Conservation (phyloP, 2,113 vertebrate species). For the Thomomys bottae region DNA sequence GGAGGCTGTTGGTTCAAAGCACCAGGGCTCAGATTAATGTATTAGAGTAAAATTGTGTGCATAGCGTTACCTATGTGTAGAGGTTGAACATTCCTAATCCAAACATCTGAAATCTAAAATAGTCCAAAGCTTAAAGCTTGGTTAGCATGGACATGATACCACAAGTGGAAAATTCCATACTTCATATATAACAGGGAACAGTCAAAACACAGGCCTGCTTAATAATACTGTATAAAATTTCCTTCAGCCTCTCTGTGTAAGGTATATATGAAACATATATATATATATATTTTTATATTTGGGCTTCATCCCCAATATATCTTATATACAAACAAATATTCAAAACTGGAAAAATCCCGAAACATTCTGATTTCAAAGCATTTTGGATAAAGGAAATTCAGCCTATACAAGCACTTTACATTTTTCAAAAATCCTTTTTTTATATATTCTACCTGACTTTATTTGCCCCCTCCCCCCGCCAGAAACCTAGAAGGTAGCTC, state of each 20-base stretch:
- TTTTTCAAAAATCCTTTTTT: background rate
- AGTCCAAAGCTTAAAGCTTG: background rate
- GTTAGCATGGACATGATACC: background rate
- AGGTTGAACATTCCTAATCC: background rate
- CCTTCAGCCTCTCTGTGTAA: background rate
- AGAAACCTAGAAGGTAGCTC: background rate
- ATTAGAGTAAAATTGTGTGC: background rate
- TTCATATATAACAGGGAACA: background rate
- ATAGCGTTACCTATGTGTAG: background rate
- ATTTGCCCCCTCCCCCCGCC: background rate
- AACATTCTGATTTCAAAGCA: background rate
- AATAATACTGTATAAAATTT: background rate
- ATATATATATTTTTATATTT: background rate
- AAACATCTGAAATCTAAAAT: background rate
- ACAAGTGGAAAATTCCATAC: background rate
- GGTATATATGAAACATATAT: background rate
- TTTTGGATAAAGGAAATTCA: background rate
- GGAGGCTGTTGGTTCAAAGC: slow-evolving; percentile 31
- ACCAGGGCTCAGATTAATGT: background rate
- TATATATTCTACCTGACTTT: background rate
- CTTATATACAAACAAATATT: background rate
- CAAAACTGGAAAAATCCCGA: background rate
- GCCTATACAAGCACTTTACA: background rate
- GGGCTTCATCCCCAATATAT: background rate
- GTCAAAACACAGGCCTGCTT: background rate